Conservation (phyloP, 2,113 vertebrate species). For the Mustela nigripes region DNA sequence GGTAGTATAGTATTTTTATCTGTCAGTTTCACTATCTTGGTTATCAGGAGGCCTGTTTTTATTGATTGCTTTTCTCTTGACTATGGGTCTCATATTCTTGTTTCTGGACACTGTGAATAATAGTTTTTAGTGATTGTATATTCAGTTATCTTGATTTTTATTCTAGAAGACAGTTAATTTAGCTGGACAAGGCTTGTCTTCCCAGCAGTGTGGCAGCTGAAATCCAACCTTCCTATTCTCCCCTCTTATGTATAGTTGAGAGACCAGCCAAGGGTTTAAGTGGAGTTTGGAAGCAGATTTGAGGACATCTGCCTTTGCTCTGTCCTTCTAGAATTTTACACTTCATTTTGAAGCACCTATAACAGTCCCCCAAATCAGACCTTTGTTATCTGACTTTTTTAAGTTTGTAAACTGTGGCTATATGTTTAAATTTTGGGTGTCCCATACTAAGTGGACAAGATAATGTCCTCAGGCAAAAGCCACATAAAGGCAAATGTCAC, state of each 20-base stretch:
- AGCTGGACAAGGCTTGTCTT: not conserved
- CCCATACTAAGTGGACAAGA: not conserved
- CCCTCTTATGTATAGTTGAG: not conserved
- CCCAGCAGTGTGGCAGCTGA: not conserved
- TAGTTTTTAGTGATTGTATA: not conserved
- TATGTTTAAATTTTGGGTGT: not conserved
- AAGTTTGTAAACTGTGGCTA: not conserved
- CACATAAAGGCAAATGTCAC: not conserved
- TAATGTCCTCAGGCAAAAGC: not conserved
- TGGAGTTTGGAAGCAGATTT: not conserved
- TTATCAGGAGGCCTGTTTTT: not conserved
- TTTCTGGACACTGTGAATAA: not conserved
- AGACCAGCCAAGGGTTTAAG: not conserved
- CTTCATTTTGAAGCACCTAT: not conserved
- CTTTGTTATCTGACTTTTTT: not conserved
- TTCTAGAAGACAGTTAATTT: not conserved
- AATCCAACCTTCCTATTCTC: not conserved
- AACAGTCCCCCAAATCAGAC: not conserved
- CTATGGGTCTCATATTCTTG: not conserved
- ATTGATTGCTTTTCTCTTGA: not conserved
- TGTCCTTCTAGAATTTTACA: not conserved
- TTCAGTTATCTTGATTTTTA: not conserved
- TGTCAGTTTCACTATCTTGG: not conserved
- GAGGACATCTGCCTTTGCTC: not conserved
- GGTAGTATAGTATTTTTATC: not conserved